A percentile compares a stretch with the other conserved stretches of the same genome.
phyloP scores from a whole-genome alignment of 1,140 invertebrate species.

The Caenorhabditis brenneri region DNA sequence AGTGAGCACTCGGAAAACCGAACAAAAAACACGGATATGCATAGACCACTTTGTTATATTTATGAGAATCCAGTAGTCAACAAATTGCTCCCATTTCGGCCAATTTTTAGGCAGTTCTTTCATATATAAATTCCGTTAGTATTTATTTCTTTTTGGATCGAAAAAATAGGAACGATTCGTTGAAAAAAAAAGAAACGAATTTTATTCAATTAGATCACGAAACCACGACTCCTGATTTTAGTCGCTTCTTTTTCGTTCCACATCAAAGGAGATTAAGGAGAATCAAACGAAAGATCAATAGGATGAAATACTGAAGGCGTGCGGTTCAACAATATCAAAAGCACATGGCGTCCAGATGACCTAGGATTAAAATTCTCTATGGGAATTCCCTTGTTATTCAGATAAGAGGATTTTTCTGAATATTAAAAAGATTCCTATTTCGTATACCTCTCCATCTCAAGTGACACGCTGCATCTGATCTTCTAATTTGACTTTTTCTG shows the following conservation, averaged over 20 bases:
- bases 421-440: too few species aligned
- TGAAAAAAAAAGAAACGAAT: neutral
- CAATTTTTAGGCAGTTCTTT: neutral
- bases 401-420: too few species aligned
- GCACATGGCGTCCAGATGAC: conserved; percentile 30
- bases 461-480: neutral
- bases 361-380: neutral
- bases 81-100: neutral
- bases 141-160: neutral
- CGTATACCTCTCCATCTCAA: too few species aligned
- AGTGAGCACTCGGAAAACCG: neutral
- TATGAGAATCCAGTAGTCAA: neutral
- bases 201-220: conserved; percentile 26
- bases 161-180: neutral
- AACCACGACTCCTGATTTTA: neutral
- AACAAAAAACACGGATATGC: neutral
- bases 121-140: neutral
- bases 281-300: neutral
- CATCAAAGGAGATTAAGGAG: too few species aligned
- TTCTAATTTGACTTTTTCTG: neutral
- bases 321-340: neutral
- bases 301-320: neutral
- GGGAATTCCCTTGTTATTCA: too few species aligned
- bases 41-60: neutral
- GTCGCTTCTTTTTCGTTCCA: neutral